Evolutionary conservation across 2,888 invertebrate genomes (phyloP), one percentile per base, ranked within the genome.

Genomic region (Quadroppia sp.): DNA sequence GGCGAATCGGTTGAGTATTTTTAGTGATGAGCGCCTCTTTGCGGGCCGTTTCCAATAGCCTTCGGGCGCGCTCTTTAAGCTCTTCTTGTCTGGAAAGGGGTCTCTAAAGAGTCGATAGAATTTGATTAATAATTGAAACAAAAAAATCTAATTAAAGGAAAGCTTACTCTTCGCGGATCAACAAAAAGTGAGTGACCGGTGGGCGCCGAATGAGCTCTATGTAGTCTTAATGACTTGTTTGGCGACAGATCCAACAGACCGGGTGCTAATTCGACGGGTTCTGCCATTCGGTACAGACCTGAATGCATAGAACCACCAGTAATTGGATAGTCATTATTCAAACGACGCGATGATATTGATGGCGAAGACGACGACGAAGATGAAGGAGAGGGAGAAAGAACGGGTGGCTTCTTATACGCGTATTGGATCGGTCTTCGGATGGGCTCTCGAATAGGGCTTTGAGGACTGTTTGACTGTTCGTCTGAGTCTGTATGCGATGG

Each of bases 11-110:
- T 71, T 71, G 72, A 32, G 59, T 56, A 72, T 56, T 61, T 17
- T n/a, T 59, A 9, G 36, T 15, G n/a, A 15, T 36, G 4, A 72
- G 42, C 1, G 56, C 59, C 15, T 56, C 53, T 59, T 56, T 72
- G 23, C 71, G 45, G 2, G 69, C 72, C 15, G 25, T 56, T 45
- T 74, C 72, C 15, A 74, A 32, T 25, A 74, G 48, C 36, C 72
- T 71, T 17, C 74, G 61, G 17, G 74, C 74, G 6, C 74, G 36
- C 28, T 74, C 74, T 56, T 71, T 59, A 32, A 74, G 71, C 48
- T 74, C 74, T 79, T 90, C 90, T 81, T 92, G 91, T 74, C 92
- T 87, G 79, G 89, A 89, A 80, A 89, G 85, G 82, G 89, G 85
- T 84, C 89, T 88, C 90, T 90, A 84, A 25, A 1, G 6, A 40